phyloP scores from a whole-genome alignment of 2,113 vertebrate species.

The Nesogale talazaci region DNA sequence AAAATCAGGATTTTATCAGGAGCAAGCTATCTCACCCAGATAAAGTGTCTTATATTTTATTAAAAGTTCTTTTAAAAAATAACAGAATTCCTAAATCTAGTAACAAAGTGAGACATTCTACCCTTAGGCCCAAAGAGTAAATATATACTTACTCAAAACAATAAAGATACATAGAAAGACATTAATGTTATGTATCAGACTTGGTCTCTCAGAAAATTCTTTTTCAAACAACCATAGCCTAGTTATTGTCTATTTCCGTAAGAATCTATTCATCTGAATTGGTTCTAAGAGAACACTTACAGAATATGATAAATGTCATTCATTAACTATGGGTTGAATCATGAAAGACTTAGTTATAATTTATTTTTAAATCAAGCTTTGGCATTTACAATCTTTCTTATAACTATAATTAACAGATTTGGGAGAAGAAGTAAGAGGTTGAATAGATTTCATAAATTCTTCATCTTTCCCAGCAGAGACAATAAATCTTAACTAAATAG shows the following conservation, averaged over 20 bases:
- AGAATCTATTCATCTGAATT: conserved; percentile 71
- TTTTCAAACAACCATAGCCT: conserved; percentile 57
- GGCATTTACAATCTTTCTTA: conserved; percentile 76
- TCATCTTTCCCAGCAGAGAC: conserved; percentile 62
- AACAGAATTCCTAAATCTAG: not conserved
- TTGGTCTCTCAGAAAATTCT: conserved; percentile 46
- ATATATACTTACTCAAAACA: no score
- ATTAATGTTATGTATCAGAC: not conserved
- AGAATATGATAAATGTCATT: conserved; percentile 78
- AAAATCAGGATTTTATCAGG: not conserved
- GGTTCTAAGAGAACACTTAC: conserved; percentile 71
- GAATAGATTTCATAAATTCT: conserved; percentile 65
- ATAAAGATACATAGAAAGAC: no score
- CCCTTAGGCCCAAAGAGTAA: not conserved
- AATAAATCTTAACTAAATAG: conserved; percentile 60
- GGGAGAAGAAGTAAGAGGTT: conserved; percentile 60
- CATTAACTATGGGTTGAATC: conserved; percentile 72
- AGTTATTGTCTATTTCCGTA: conserved; percentile 43
- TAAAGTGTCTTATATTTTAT: not conserved
- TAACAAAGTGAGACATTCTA: not conserved
- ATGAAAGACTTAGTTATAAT: conserved; percentile 69
- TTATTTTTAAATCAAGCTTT: conserved; percentile 77
- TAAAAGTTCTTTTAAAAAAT: not conserved
- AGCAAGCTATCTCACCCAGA: not conserved
- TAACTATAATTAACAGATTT: conserved; percentile 76